phyloP scores from a whole-genome alignment of 1,140 invertebrate genomes.

The Zophobas atratus region DNA sequence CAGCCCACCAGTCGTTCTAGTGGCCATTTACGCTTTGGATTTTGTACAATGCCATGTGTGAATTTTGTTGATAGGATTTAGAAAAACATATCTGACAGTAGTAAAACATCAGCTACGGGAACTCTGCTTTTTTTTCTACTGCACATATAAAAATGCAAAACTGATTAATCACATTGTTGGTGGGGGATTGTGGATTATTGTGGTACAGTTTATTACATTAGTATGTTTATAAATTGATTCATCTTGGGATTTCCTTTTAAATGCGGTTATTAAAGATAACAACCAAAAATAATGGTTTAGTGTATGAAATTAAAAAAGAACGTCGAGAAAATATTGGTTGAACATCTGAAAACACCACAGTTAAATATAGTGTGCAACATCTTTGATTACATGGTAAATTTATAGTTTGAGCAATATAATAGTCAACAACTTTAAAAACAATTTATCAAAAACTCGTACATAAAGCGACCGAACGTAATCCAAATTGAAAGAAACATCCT shows the following conservation, averaged over 20 bases:
- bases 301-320: no score
- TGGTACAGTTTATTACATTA: background rate
- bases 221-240: background rate
- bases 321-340: slow-evolving; percentile 4
- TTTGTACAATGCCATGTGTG: background rate
- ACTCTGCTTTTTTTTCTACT: slow-evolving; percentile 24
- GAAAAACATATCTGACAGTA: slow-evolving; percentile 20
- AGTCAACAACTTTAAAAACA: background rate
- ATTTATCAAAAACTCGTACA: background rate
- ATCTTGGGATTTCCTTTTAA: slow-evolving; percentile 1
- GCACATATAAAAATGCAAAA: slow-evolving; percentile 51
- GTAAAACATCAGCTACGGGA: slow-evolving; percentile 20
- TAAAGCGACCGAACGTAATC: slow-evolving; percentile 8
- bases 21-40: background rate
- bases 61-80: background rate
- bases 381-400: slow-evolving; percentile 35
- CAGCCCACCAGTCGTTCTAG: background rate
- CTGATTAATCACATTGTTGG: slow-evolving; percentile 46
- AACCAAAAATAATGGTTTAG: background rate
- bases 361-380: slow-evolving; percentile 39
- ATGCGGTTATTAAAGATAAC: background rate
- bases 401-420: slow-evolving; percentile 45
- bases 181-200: slow-evolving; percentile 27
- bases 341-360: slow-evolving; percentile 49
- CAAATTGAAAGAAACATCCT: slow-evolving; percentile 4